Conservation (phyloP, 2,113 vertebrate genomes). For the Chrysemys picta region DNA sequence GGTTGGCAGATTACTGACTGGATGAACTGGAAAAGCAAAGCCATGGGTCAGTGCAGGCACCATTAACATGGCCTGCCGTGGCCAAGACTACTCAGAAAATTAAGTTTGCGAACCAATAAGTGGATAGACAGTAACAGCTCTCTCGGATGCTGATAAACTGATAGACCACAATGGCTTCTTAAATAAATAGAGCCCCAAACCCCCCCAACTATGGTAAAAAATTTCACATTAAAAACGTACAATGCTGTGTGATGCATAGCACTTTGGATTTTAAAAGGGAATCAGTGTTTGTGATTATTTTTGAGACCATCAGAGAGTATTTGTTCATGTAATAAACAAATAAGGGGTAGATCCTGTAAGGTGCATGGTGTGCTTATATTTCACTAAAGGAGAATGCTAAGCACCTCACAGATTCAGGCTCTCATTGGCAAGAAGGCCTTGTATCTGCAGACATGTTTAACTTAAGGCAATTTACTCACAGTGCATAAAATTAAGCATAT, state of each 20-base stretch:
- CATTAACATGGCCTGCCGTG: rapidly evolving
- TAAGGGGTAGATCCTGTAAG: not conserved
- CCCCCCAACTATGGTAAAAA: not conserved
- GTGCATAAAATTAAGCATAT: not conserved
- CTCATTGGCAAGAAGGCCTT: not conserved
- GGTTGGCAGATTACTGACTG: not conserved
- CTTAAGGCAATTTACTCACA: not conserved
- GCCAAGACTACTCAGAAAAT: not conserved
- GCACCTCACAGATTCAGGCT: not conserved
- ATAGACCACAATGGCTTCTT: not conserved
- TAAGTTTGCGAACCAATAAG: not conserved
- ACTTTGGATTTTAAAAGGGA: not conserved
- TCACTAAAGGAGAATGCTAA: not conserved
- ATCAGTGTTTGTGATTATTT: not conserved
- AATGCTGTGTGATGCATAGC: not conserved
- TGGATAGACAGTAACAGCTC: not conserved
- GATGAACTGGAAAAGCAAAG: not conserved
- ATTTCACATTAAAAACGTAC: rapidly evolving
- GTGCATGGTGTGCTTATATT: not conserved
- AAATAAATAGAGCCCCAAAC: not conserved
- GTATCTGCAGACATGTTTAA: not conserved
- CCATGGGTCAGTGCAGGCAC: not conserved
- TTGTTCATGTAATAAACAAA: not conserved
- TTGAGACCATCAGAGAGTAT: not conserved
- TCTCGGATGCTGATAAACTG: rapidly evolving